phyloP scores from a whole-genome alignment of 2,888 invertebrate genomes.

The Yponomeuta malinellus region DNA sequence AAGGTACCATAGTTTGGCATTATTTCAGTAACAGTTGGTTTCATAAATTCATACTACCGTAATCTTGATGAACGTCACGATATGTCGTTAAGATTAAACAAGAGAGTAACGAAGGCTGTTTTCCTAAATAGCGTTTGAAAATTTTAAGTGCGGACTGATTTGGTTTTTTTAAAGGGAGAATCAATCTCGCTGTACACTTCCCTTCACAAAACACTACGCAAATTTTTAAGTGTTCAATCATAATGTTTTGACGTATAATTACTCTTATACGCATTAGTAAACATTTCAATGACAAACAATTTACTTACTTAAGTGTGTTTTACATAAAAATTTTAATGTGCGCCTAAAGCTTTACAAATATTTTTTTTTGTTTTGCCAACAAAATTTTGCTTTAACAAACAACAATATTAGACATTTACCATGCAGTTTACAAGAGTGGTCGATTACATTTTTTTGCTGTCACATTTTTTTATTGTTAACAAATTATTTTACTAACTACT shows the following conservation, averaged over 20 bases:
- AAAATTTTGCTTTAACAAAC: conserved; percentile 2
- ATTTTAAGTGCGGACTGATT: too few species aligned
- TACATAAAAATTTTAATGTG: conserved; percentile 45
- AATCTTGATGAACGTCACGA: too few species aligned
- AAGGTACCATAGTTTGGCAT: too few species aligned
- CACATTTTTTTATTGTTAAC: conserved; percentile 18
- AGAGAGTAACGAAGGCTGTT: too few species aligned
- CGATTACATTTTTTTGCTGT: conserved; percentile 32
- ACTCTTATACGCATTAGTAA: neutral
- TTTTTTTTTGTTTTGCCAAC: conserved; percentile 8
- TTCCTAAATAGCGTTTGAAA: too few species aligned
- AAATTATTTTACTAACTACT: conserved; percentile 46
- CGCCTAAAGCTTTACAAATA: conserved; percentile 43
- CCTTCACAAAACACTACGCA: neutral
- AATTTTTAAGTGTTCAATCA: neutral
- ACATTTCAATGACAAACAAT: conserved; percentile 32
- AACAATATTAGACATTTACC: conserved; percentile 19
- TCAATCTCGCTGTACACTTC: neutral
- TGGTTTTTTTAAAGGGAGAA: too few species aligned
- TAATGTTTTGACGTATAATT: neutral
- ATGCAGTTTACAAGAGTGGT: conserved; percentile 31
- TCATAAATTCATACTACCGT: too few species aligned
- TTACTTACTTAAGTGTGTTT: conserved; percentile 29
- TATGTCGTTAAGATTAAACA: too few species aligned
- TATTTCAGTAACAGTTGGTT: too few species aligned